These are phyloP conservation scores for Melanaphis sacchari DNA, from an alignment of 1,140 invertebrate species.

Conservation along the genomic window DNA sequence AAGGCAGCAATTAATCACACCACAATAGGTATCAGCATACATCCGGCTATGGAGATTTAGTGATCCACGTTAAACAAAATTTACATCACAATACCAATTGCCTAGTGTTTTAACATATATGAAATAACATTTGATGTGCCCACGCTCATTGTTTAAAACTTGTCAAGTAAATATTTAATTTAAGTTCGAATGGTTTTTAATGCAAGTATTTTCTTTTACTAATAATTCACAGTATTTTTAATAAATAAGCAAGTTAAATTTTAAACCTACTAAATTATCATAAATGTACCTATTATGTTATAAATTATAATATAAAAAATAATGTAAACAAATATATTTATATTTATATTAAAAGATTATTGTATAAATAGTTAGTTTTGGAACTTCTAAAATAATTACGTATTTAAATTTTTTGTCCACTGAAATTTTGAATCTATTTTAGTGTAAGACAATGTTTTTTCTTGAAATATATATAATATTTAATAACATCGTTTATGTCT, in stretches of 20 bases:
- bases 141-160: constrained; percentile 37
- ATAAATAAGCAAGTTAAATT: neutral
- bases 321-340: neutral
- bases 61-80: constrained; percentile 36
- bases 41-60: constrained; percentile 52
- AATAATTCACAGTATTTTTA: neutral
- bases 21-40: constrained; percentile 51
- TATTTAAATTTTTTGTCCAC: no score
- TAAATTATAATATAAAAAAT: neutral
- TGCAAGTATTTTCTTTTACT: neutral
- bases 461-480: no score
- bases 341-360: neutral
- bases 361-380: neutral
- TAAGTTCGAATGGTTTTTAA: neutral
- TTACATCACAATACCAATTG: constrained; percentile 52
- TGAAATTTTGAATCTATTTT: no score
- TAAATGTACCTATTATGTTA: neutral
- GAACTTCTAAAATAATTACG: no score
- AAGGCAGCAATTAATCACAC: constrained; percentile 51
- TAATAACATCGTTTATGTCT: no score
- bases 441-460: no score
- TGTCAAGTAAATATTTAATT: neutral
- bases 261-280: neutral
- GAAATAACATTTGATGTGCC: constrained; percentile 10
- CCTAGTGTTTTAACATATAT: constrained; percentile 28